Percentiles rank a stretch among this genome's conserved stretches.
Evolutionary conservation across 2,113 vertebrate species (phyloP).

Genomic region (Brachyhypopomus gauderio): DNA sequence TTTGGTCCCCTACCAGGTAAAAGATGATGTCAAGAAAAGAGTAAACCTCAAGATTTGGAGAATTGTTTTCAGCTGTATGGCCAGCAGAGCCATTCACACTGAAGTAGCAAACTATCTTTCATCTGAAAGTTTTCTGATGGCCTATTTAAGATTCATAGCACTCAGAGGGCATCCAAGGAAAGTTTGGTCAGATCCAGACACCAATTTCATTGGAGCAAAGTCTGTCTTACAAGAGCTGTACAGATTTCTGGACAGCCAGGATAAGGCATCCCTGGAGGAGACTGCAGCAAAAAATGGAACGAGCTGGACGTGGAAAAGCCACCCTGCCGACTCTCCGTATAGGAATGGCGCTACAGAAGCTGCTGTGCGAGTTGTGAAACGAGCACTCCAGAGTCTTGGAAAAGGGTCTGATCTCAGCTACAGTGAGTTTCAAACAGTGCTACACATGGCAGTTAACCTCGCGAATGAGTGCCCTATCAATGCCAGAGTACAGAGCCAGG

Average conservation of each 20-base stretch:
- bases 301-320: slow-evolving; percentile 41
- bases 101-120: slow-evolving; percentile 30
- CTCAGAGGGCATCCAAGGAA: slow-evolving; percentile 44
- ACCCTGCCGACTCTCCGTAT: slow-evolving; percentile 51
- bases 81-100: slow-evolving; percentile 32
- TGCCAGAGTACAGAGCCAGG: slow-evolving; percentile 35
- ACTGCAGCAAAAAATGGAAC: slow-evolving; percentile 22
- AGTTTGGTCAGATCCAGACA: slow-evolving; percentile 43
- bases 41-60: slow-evolving; percentile 38
- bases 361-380: slow-evolving; percentile 39
- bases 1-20: too few species aligned
- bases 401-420: slow-evolving; percentile 18
- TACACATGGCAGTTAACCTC: slow-evolving; percentile 43
- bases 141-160: slow-evolving; percentile 43
- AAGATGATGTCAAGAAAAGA: slow-evolving; percentile 38
- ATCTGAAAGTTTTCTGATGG: slow-evolving; percentile 38
- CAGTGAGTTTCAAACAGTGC: slow-evolving; percentile 38
- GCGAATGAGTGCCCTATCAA: slow-evolving; percentile 48
- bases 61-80: slow-evolving; percentile 48
- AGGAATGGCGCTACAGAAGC: slow-evolving; percentile 55
- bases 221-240: background rate
- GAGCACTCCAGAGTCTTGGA: slow-evolving; percentile 40
- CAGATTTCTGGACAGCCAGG: slow-evolving; percentile 10
- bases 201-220: background rate
- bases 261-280: background rate